Conservation (phyloP, 1,140 invertebrate species). For the Teleogryllus occipitalis region DNA sequence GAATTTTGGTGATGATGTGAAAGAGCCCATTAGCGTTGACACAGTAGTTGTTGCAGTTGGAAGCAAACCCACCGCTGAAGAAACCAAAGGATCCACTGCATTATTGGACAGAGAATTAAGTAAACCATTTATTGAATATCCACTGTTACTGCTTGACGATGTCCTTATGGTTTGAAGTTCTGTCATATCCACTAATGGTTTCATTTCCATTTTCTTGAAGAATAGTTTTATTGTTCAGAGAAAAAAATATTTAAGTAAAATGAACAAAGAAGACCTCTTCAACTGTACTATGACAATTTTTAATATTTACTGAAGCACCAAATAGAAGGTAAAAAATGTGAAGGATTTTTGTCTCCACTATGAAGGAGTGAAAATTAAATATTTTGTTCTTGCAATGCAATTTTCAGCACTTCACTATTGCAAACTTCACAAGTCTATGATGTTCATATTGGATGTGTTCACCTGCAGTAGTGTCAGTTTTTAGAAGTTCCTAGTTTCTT, state of each 20-base stretch:
- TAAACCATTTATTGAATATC: conserved; percentile 15
- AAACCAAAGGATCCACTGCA: conserved; percentile 12
- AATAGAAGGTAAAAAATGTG: background rate
- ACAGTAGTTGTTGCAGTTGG: background rate
- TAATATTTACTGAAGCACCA: background rate
- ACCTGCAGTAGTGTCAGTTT: too few relatives aligned
- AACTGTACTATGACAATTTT: background rate
- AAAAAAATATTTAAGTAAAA: background rate
- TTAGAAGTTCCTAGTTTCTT: too few relatives aligned
- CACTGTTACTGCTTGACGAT: conserved; percentile 7
- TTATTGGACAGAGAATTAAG: conserved; percentile 11
- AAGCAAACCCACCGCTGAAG: background rate
- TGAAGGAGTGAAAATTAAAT: background rate
- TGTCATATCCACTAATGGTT: conserved; percentile 17
- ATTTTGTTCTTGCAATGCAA: background rate
- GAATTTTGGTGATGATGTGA: conserved; percentile 13
- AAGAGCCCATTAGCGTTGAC: conserved; percentile 10
- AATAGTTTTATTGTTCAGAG: background rate
- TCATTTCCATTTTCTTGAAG: conserved; percentile 10
- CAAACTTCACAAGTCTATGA: too few relatives aligned
- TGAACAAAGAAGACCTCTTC: background rate
- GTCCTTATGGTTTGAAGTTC: conserved; percentile 14
- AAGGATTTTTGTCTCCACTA: background rate
- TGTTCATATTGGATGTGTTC: too few relatives aligned
- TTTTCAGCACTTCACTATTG: too few relatives aligned